phyloP scores from a whole-genome alignment of 2,113 vertebrate genomes.

The Cnemophilus loriae region DNA sequence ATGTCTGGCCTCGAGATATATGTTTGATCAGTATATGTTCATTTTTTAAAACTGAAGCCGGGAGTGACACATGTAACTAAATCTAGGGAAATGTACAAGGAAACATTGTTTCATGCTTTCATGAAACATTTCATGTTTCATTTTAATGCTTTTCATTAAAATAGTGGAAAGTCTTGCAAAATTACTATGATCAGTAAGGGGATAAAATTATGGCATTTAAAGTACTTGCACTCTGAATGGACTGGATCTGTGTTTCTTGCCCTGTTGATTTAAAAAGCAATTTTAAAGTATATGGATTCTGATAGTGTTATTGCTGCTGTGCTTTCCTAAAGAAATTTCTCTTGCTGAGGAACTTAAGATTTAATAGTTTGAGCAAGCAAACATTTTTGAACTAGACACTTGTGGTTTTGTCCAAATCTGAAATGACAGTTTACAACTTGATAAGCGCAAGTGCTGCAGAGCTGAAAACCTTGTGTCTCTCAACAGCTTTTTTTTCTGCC shows the following conservation, averaged over 20 bases:
- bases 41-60: background rate
- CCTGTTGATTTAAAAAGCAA: background rate
- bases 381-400: background rate
- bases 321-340: background rate
- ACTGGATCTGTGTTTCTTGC: background rate
- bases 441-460: background rate
- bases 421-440: background rate
- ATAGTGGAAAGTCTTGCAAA: background rate
- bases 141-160: background rate
- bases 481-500: background rate
- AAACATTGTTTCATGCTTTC: too few species aligned
- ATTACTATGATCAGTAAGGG: background rate
- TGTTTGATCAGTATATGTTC: background rate
- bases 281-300: background rate
- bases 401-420: background rate
- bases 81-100: background rate
- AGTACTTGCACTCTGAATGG: background rate
- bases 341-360: background rate
- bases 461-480: background rate
- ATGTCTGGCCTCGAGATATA: accelerated
- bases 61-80: background rate
- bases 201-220: background rate
- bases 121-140: too few species aligned
- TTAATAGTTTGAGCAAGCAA: background rate
- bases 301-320: background rate